A percentile compares a stretch with the other conserved stretches of the same genome.
Evolutionary conservation across 2,113 vertebrate genomes (phyloP).

Genomic region (Felis catus): F.catus_Fca126_mat1.0 CM031421.1:108983501-108984000

Average conservation of each 20-base stretch:
- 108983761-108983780: no score
- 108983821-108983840: no score
- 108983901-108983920: neutral
- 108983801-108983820: no score
- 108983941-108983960: neutral
- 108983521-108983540: neutral
- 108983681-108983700: neutral
- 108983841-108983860: no score
- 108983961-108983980: neutral
- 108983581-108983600: neutral
- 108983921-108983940: neutral
- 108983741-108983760: no score
- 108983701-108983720: no score
- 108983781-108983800: no score
- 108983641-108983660: neutral
- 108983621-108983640: neutral
- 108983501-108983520: neutral
- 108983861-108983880: no score
- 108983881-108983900: neutral
- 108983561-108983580: neutral
- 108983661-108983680: neutral
- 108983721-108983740: no score
- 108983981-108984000: neutral
- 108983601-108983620: neutral
- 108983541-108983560: neutral